Evolutionary conservation across 2,113 vertebrate species (phyloP), one percentile per base, ranked within the genome.

Genomic region (Promerops cafer): DNA sequence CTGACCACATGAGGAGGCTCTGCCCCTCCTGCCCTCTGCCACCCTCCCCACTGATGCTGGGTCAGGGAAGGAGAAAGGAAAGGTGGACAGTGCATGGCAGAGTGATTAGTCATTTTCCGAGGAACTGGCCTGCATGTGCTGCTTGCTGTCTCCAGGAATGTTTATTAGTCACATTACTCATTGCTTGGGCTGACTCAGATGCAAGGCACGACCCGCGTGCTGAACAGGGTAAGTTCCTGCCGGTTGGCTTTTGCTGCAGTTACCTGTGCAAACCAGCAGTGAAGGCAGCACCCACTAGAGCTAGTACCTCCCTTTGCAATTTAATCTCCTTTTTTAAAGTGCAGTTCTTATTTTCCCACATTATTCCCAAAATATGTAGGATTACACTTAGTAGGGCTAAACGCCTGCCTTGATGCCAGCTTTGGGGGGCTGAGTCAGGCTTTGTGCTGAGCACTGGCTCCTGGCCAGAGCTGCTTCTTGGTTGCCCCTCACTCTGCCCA

Each of bases 71-170:
- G 53, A 72, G 13, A 83, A 50, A 28, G 21, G 13, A 80, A 91
- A 76, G 45, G 78, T 59, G 0, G 26, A 23, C 14, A 21, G 45
- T 37, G 33, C 45, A 0, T 69, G 45, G 63, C 59, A 80, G 33
- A 77, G 33, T 39, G 35, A 78, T 93, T 82, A 92, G 87, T 90
- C 75, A 88, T 91, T 83, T 94, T 96, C 87, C 26, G 15, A 77
- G 78, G 91, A 94, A 93, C 42, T 66, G 75, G 39, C 42, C 63
- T 50, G 45, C 18, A 10, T 79, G 5, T 69, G 28, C 45, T 39
- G 31, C 80, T 91, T 11, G 2, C 26, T 82, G 44, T 63, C 57
- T 57, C 54, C 1, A 3, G 75, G 42, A 39, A 47, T 53, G n/a
- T 79, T 89, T 69, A 44, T 65, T 86, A 74, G 74, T 69, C 59